Percentiles rank a stretch among this genome's conserved stretches.
phyloP scores from a whole-genome alignment of 1,140 invertebrate genomes.

The Aphis gossypii region DNA sequence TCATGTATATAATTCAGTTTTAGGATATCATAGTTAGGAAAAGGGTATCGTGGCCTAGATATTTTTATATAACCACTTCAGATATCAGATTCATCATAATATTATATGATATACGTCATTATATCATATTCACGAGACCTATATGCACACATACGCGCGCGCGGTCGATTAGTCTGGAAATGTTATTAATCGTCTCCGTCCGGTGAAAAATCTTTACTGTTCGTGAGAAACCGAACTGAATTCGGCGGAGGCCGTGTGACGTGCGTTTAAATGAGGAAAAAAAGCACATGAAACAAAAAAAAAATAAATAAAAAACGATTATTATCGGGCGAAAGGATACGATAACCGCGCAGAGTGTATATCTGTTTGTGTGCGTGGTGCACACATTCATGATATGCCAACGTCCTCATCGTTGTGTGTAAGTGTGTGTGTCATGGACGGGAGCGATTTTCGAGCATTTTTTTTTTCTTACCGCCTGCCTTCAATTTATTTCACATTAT shows the following conservation, averaged over 20 bases:
- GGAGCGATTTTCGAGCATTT: slow-evolving; percentile 39
- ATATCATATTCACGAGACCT: not conserved
- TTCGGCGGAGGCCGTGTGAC: not conserved
- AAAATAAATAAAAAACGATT: slow-evolving; percentile 9
- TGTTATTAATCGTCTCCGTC: not conserved
- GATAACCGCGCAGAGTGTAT: not conserved
- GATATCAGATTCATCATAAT: not conserved
- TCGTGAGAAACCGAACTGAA: slow-evolving; percentile 17
- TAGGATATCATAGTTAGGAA: too few relatives aligned
- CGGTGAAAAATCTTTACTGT: not conserved
- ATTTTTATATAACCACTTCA: too few relatives aligned
- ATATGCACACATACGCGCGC: not conserved
- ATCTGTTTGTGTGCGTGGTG: not conserved
- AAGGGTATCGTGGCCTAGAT: too few relatives aligned
- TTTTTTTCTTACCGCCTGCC: slow-evolving; percentile 10
- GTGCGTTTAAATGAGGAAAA: not conserved
- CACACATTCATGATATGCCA: not conserved
- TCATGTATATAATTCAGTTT: too few relatives aligned
- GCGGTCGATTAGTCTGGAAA: not conserved
- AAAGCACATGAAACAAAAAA: not conserved
- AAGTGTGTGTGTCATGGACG: not conserved
- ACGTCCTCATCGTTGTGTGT: not conserved
- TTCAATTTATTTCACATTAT: slow-evolving; percentile 56
- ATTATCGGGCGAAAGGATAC: slow-evolving; percentile 19
- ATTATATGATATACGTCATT: not conserved